phyloP scores from a whole-genome alignment of 1,140 invertebrate species.

The Pachyrhynchus sulphureomaculatus region DNA sequence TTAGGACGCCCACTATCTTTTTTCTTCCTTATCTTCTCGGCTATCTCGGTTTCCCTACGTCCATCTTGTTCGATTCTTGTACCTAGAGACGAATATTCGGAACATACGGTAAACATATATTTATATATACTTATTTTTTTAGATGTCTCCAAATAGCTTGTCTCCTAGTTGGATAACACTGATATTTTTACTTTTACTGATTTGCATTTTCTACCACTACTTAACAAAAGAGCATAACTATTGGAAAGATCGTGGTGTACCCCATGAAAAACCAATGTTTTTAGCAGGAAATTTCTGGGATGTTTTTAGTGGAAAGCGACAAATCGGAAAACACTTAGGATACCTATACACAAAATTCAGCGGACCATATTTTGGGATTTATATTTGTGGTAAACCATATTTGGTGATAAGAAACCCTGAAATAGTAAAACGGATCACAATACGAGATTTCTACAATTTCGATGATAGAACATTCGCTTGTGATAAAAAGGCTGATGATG shows the following conservation, averaged over 20 bases:
- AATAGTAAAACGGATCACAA: conserved; percentile 53
- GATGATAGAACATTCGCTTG: conserved; percentile 43
- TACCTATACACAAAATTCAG: conserved; percentile 44
- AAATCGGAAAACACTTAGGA: conserved; percentile 39
- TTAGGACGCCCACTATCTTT: no score
- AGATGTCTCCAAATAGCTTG: conserved; percentile 2
- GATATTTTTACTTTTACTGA: conserved; percentile 1
- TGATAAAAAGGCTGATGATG: conserved; percentile 47
- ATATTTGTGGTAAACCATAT: conserved; percentile 49
- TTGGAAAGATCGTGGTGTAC: conserved; percentile 47
- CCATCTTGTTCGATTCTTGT: no score
- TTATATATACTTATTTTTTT: neutral
- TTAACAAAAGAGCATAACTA: conserved; percentile 37
- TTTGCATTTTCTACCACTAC: conserved; percentile 19
- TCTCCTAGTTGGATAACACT: conserved; percentile 16
- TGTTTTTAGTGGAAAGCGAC: conserved; percentile 44
- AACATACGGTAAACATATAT: no score
- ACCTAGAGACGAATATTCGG: no score
- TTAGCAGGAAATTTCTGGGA: conserved; percentile 50
- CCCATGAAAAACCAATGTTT: conserved; percentile 43
- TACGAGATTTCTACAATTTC: conserved; percentile 58
- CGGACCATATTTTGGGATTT: conserved; percentile 51
- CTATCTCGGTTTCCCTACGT: no score
- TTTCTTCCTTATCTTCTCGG: no score
- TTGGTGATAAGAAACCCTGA: conserved; percentile 53